Base-by-base conservation (phyloP, 2,888 invertebrate genomes). In the Aspidiotus rigidus region DNA sequence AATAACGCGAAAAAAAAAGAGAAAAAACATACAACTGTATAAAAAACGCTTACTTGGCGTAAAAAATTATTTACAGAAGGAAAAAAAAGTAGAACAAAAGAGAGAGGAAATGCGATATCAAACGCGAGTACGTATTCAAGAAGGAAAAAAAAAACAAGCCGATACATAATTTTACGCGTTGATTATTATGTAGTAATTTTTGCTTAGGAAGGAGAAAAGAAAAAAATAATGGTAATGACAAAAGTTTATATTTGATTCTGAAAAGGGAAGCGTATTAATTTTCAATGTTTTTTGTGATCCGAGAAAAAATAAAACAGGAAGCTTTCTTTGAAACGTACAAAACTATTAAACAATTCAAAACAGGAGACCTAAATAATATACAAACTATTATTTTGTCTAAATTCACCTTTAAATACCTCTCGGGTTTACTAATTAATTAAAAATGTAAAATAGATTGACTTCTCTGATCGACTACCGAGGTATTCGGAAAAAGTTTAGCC, bases 291-390 rank as follows among this genome's bases (percentile, higher is more conserved):
- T 11, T 49, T 16, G 15, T 56, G 17, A 41, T 40, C 44, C 15
- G 49, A n/a, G 10, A 11, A 15, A n/a, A 62, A 44, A 62, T 5
- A 49, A 49, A 49, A 49, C 49, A 42, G 62, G 62, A 62, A 55
- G 54, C 57, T 49, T 44, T 57, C 28, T 16, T 66, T 17, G 56
- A 64, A 41, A 54, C 64, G 55, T 54, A 64, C 64, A 64, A 39
- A 56, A 64, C 28, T 28, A 28, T 55, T 64, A 56, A 39, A 64
- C 16, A 64, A 64, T 17, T 63, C 15, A 54, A 63, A 63, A 64
- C 64, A 64, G 40, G 64, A 64, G 28, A 28, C 28, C 64, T 64
- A 56, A 39, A 64, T 15, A 64, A 64, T 64, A 40, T 64, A 64
- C 64, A 64, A 56, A 17, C 56, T 64, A 64, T 63, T 63, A 53